Conservation (phyloP, 2,113 vertebrate species). For the Sinocyclocheilus anshuiensis region DNA sequence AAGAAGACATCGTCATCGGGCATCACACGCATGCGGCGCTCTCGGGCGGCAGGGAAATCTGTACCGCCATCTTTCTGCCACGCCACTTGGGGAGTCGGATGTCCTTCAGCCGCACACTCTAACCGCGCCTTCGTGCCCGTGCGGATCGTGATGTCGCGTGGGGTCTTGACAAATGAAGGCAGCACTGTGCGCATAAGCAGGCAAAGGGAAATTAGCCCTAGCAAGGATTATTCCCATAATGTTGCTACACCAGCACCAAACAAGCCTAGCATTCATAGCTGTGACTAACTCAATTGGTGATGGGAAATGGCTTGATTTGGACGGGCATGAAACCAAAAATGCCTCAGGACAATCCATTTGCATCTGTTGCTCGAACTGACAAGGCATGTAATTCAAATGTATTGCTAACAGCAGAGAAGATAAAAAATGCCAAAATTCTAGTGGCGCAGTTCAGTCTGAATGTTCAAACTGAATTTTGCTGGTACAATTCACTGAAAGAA, state of each 20-base stretch:
- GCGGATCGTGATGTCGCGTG: constrained; percentile 86
- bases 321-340: constrained; percentile 41
- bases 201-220: constrained; percentile 20
- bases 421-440: constrained; percentile 37
- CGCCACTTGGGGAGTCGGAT: constrained; percentile 90
- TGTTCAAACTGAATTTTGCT: background rate
- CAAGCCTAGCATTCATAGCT: constrained; percentile 16
- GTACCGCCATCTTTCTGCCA: constrained; percentile 99
- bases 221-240: background rate
- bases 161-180: constrained; percentile 89
- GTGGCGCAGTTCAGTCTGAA: background rate
- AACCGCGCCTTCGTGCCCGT: constrained; percentile 85
- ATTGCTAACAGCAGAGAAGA: constrained; percentile 51
- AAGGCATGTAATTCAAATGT: constrained; percentile 51
- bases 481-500: background rate
- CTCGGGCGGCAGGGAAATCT: constrained; percentile 91
- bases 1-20: constrained; percentile 96
- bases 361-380: constrained; percentile 53
- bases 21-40: constrained; percentile 97
- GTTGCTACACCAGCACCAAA: constrained; percentile 23
- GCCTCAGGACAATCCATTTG: constrained; percentile 45
- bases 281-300: constrained; percentile 30
- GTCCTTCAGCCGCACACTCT: constrained; percentile 89
- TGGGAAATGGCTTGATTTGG: constrained; percentile 45
- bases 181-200: constrained; percentile 76